Conservation (phyloP, 2,113 vertebrate genomes). For the Falco punctatus region DNA sequence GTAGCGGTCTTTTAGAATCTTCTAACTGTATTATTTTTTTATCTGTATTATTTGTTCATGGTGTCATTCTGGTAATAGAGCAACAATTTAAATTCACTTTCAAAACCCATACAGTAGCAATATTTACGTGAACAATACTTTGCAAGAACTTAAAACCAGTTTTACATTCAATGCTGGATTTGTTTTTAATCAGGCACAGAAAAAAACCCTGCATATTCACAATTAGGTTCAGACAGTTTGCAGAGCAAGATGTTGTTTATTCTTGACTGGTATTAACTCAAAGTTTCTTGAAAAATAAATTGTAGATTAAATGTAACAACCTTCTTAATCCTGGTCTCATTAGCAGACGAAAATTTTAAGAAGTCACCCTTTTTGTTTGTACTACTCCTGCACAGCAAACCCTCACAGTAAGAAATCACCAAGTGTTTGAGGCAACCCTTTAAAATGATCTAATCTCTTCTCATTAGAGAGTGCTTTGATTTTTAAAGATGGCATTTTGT, state of each 20-base stretch:
- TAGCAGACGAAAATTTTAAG: not conserved
- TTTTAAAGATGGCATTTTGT: not conserved
- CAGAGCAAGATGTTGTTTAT: not conserved
- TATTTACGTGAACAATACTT: not conserved
- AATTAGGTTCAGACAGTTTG: not conserved
- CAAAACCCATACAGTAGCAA: not conserved
- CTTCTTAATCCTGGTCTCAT: not conserved
- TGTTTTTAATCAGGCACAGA: not conserved
- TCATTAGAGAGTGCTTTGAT: not conserved
- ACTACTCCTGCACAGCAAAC: not conserved
- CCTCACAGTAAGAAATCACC: not conserved
- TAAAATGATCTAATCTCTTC: not conserved
- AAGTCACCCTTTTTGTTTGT: not conserved
- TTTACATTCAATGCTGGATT: not conserved
- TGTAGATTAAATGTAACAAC: not conserved
- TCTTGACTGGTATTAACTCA: not conserved
- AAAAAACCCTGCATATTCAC: not conserved
- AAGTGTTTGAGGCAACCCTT: not conserved
- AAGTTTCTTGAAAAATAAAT: slow-evolving; percentile 2
- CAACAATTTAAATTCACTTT: not conserved
- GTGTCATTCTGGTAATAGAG: not conserved
- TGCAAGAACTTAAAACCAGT: not conserved
- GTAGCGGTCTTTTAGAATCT: not conserved
- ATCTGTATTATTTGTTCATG: not conserved
- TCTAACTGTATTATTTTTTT: not conserved